Evolutionary conservation across 2,888 invertebrate species (phyloP), one percentile per base, ranked within the genome.

Genomic region (Gymnoscelis rufifasciata): DNA sequence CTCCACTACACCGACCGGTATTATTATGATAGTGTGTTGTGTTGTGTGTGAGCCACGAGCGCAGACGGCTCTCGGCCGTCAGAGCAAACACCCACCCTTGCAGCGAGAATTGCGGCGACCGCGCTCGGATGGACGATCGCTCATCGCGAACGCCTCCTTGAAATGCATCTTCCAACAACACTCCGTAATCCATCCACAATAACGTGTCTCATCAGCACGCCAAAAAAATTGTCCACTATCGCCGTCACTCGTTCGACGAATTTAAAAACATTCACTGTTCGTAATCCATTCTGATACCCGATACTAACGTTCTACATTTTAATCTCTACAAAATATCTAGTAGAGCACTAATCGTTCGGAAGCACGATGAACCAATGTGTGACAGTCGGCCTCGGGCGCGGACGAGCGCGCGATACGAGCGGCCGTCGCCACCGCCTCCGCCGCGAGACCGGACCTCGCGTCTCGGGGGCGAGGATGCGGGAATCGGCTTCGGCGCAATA

Each of bases 401-500:
- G 80, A 83, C 78, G 81, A 78, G 82, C 81, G 83, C 77, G 86
- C 83, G 84, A 82, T 77, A 79, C 81, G 81, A 82, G 76, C 78
- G 77, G 82, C 82, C 81, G 80, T 78, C 83, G 81, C 83, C 84
- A 82, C 83, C 83, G 80, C 83, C 80, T 74, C 77, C 79, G 77
- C 74, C 81, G 79, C 84, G 84, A 78, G 86, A 84, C 87, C 84
- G 84, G 84, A 84, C 86, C 79, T 84, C 81, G 83, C 83, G 83
- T 82, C 86, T 82, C 83, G 83, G 83, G 75, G 82, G 84, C 83
- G 87, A 84, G 88, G 84, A 87, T 84, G 84, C 86, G 86, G 84
- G 87, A 86, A 86, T 84, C 83, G 84, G 83, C 82, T 88, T 87
- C 83, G 84, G 87, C 88, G 88, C 87, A 86, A 86, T 86, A 86